Evolutionary conservation across 2,113 vertebrate genomes (phyloP), one percentile per base, ranked within the genome.

Genomic region (Irena cyanogastra): DNA sequence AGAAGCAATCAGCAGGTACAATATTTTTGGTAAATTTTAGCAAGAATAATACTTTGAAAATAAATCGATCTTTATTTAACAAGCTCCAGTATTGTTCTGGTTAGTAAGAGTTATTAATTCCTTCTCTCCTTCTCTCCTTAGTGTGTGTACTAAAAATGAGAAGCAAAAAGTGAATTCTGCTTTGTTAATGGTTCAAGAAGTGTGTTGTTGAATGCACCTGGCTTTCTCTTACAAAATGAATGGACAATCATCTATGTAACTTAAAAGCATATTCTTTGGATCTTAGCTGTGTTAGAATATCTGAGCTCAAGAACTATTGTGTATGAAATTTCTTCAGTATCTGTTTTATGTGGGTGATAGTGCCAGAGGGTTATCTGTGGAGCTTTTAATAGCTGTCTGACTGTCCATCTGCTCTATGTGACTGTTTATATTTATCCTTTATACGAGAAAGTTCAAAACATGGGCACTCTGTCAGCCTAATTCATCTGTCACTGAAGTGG

Each of bases 91-190:
- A 49, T 64, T n/a, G 83, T 79, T 94, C 42, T 4, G 7, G 59
- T 77, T 69, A 89, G 65, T 93, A 74, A 14, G 56, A 61, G 9
- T 89, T 90, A 84, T 68, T 91, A 93, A 77, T 88, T 95, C 72
- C 14, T 95, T 89, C 63, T 96, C 88, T 85, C n/a, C n/a, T n/a
- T n/a, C n/a, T n/a, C n/a, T n/a, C n/a, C n/a, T n/a, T n/a, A n/a
- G 72, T 78, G 63, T 85, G 68, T 71, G 30, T 81, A 59, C 82
- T 69, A 44, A 95, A 81, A 87, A 92, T 52, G 88, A 91, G 83
- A 85, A 95, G 80, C 42, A 76, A 44, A 93, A 75, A 97, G 84
- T 93, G 27, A 84, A 92, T 96, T 97, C 80, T 47, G 44, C 65
- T 50, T 45, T 13, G 15, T 93, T 96, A 94, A 91, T 94, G 71